These are phyloP conservation scores for Capitulum mitella DNA, from an alignment of 2,888 invertebrate genomes.

Conservation along the genomic window DNA sequence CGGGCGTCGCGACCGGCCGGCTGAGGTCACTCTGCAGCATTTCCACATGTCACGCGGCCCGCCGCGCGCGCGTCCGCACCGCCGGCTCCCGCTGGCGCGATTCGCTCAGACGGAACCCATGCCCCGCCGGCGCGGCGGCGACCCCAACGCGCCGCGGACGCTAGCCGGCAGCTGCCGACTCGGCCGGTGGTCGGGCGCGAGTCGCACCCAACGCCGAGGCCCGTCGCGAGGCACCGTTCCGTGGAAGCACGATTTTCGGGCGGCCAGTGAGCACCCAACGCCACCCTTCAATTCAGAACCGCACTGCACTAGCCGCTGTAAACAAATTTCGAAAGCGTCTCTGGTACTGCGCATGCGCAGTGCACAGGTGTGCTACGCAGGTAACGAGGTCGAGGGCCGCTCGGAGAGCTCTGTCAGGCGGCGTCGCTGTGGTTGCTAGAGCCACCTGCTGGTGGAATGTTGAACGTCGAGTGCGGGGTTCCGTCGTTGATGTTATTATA, in stretches of 20 bases:
- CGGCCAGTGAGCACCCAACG: neutral
- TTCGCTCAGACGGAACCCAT: neutral
- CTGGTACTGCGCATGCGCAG: conserved; percentile 16
- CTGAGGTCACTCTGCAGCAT: neutral
- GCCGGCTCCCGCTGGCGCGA: neutral
- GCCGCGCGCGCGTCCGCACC: neutral
- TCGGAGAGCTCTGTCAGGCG: neutral
- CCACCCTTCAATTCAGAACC: neutral
- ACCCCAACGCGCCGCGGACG: neutral
- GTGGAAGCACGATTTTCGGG: neutral
- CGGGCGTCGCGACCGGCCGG: neutral
- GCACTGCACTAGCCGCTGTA: neutral
- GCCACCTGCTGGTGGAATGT: neutral
- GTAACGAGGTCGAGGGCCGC: conserved; percentile 7
- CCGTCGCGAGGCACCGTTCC: neutral
- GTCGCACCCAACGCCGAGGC: too few relatives aligned
- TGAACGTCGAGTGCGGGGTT: neutral
- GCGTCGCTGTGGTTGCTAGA: neutral
- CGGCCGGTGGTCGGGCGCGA: too few relatives aligned
- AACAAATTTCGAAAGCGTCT: conserved; percentile 22
- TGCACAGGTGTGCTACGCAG: conserved; percentile 20
- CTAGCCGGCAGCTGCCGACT: neutral
- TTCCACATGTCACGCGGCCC: conserved; percentile 2
- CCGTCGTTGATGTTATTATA: neutral
- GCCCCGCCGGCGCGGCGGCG: too few relatives aligned